Conservation (phyloP, 2,888 invertebrate genomes). For the Tupiocoris notatus region DNA sequence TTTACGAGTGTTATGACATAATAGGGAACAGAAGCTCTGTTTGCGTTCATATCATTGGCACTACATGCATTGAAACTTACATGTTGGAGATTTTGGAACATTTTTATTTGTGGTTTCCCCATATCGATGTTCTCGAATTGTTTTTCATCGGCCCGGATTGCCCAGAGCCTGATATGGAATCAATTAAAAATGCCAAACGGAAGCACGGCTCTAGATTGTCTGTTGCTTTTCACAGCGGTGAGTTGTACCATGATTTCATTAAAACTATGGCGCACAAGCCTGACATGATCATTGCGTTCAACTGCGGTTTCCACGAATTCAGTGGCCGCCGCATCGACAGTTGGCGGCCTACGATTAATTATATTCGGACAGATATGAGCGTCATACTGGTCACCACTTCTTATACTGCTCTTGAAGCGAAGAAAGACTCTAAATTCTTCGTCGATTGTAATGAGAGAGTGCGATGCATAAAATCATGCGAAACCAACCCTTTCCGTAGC, state of each 20-base stretch:
- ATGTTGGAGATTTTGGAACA: conserved; percentile 50
- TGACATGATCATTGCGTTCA: conserved; percentile 53
- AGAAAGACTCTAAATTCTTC: conserved; percentile 49
- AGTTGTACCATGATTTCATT: conserved; percentile 19
- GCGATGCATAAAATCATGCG: conserved; percentile 40
- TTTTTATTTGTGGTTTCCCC: conserved; percentile 51
- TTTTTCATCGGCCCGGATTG: conserved; percentile 52
- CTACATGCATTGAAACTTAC: conserved; percentile 50
- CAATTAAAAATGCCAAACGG: not conserved
- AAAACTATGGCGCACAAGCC: conserved; percentile 45
- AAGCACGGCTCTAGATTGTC: not conserved
- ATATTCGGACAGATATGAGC: conserved; percentile 48
- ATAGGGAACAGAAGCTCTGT: not conserved
- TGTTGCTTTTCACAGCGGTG: not conserved
- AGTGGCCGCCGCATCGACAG: conserved; percentile 48
- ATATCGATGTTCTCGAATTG: conserved; percentile 50
- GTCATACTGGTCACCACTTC: conserved; percentile 52
- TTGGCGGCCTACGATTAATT: conserved; percentile 51
- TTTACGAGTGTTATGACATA: not conserved
- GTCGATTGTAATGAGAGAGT: conserved; percentile 1
- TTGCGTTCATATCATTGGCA: conserved; percentile 52
- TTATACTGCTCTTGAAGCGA: conserved; percentile 52
- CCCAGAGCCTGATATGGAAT: conserved; percentile 27
- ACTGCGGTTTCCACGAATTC: conserved; percentile 53
- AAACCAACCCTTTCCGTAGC: conserved; percentile 52